Evolutionary conservation across 1,140 invertebrate genomes (phyloP), one percentile per base, ranked within the genome.

Genomic region (Heterodera schachtii): DNA sequence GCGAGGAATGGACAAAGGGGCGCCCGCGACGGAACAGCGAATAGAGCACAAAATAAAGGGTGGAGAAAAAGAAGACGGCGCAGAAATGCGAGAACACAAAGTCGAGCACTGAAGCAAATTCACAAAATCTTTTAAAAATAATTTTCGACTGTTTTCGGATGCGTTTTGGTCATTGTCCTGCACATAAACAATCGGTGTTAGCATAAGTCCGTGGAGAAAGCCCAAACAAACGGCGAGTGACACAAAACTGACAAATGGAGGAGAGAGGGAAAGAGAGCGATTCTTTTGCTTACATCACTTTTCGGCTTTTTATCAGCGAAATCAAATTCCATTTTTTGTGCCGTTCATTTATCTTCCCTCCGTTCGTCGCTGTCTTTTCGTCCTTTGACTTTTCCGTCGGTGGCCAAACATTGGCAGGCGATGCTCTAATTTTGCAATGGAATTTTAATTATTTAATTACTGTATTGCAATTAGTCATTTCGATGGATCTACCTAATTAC

Each of bases 41-140:
- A 70, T 88, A 88, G 6, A 78, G 43, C 43, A 88, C 31, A 67
- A 88, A 88, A 79, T 88, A 88, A 21, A 89, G 16, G 0, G 86
- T 87, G 31, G 87, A 87, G 77, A 88, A 88, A 49, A 84, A 57
- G 74, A 89, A 88, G 44, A 84, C 80, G 31, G 87, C 77, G 11
- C 85, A 86, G 52, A 84, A 88, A 81, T 87, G 84, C 31, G 87
- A 86, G 71, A 89, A 88, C 21, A 87, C 78, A 49, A 87, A 89
- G 74, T 88, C 87, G 70, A 88, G 80, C 21, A 84, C 87, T 86
- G 46, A 9, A 88, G 83, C 46, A 60, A 44, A 41, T n/a, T 19
- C 31, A 31, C 31, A 71, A 71, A 43, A 46, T 43, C 31, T 71
- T 0, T 19, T 19, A 43, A 41, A 71, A 43, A 71, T 31, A 11